Evolutionary conservation across 2,113 vertebrate genomes (phyloP).

Genomic region (Rhegmatorhina hoffmannsi): DNA sequence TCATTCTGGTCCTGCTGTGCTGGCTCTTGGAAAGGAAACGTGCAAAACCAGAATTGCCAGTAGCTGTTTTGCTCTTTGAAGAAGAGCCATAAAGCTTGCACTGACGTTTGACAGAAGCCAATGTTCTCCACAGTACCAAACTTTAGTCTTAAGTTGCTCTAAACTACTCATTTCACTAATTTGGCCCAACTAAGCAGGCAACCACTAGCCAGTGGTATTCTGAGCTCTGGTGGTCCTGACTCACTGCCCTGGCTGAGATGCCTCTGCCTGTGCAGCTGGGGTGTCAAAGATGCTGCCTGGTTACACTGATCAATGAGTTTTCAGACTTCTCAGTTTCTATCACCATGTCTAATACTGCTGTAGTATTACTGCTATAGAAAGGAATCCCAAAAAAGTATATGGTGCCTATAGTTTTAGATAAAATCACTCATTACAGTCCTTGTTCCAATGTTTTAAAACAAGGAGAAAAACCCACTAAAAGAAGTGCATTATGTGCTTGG

Average conservation of each 20-base stretch:
- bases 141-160: neutral
- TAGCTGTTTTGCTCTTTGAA: neutral
- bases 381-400: neutral
- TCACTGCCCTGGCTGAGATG: neutral
- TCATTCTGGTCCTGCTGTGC: neutral
- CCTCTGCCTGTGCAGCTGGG: neutral
- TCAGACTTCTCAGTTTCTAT: neutral
- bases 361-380: neutral
- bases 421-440: neutral
- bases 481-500: neutral
- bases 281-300: neutral
- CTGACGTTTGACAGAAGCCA: neutral
- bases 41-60: neutral
- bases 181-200: neutral
- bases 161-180: neutral
- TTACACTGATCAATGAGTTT: neutral
- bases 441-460: neutral
- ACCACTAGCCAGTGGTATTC: neutral
- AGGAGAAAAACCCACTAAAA: neutral
- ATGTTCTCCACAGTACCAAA: neutral
- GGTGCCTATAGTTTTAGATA: neutral
- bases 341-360: neutral
- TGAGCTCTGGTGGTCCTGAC: neutral
- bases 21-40: neutral
- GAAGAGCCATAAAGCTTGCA: neutral